A percentile compares a stretch with the other conserved stretches of the same genome.
These are phyloP conservation scores for Cynodonichthys magdalenae DNA, from an alignment of 2,797 vertebrate genomes.

Conservation along the genomic window DNA sequence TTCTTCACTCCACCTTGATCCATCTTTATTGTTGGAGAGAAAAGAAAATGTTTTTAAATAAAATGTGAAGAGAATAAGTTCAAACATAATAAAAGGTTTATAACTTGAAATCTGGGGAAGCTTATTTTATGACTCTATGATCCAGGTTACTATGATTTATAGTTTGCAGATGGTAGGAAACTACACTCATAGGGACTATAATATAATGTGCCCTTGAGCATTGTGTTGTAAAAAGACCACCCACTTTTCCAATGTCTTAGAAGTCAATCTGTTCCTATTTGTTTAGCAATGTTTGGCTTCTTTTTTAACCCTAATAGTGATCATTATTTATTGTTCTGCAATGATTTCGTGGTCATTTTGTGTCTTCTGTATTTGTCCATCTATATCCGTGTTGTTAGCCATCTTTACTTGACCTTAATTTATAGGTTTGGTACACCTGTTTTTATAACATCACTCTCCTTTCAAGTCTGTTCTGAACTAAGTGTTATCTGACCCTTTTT, in stretches of 20 bases:
- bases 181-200: background rate
- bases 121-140: background rate
- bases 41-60: background rate
- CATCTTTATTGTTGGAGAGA: constrained; percentile 61
- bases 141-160: background rate
- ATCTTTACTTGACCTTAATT: no score
- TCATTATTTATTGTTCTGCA: no score
- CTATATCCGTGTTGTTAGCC: no score
- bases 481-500: background rate
- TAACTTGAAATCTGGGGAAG: background rate
- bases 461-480: background rate
- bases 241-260: background rate
- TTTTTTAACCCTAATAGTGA: background rate
- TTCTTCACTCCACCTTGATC: constrained; percentile 80
- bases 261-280: background rate
- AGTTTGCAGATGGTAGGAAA: background rate
- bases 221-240: background rate
- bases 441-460: no score
- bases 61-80: background rate
- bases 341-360: no score
- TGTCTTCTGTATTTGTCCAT: no score
- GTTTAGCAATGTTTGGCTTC: background rate
- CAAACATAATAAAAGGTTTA: background rate
- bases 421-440: no score
- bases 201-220: background rate